phyloP scores from a whole-genome alignment of 1,140 invertebrate genomes.

The Aporrectodea caliginosa region DNA sequence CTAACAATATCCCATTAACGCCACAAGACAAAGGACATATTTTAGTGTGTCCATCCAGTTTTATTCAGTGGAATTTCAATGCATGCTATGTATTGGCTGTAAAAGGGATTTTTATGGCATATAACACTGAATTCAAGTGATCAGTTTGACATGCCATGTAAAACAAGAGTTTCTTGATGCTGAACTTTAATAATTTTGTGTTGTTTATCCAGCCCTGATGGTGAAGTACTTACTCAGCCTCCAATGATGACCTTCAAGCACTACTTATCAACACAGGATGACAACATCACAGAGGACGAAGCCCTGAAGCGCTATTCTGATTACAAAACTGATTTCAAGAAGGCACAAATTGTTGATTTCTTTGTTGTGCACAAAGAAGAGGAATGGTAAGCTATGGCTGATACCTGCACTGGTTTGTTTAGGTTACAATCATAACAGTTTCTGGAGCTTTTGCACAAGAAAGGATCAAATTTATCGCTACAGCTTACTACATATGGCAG shows the following conservation, averaged over 20 bases:
- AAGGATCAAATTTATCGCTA: too few relatives aligned
- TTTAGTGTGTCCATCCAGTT: not conserved
- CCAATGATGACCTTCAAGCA: slow-evolving; percentile 97
- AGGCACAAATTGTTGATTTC: slow-evolving; percentile 96
- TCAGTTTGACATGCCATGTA: not conserved
- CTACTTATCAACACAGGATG: slow-evolving; percentile 92
- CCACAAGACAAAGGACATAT: slow-evolving; percentile 24
- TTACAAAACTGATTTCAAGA: slow-evolving; percentile 93
- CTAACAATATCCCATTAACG: too few relatives aligned
- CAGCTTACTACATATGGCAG: too few relatives aligned
- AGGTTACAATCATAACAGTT: too few relatives aligned
- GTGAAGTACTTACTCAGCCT: slow-evolving; percentile 62
- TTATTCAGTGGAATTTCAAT: not conserved
- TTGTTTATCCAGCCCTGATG: slow-evolving; percentile 38
- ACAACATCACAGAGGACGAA: slow-evolving; percentile 94
- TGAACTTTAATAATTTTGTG: slow-evolving; percentile 9
- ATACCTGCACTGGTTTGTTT: too few relatives aligned
- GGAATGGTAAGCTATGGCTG: slow-evolving; percentile 99
- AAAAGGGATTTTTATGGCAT: slow-evolving; percentile 4
- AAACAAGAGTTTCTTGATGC: not conserved
- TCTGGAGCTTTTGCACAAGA: too few relatives aligned
- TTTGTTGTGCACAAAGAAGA: slow-evolving; percentile 99
- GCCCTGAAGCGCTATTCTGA: slow-evolving; percentile 96
- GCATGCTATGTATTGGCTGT: not conserved
- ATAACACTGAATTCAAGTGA: not conserved